Conservation (phyloP, 2,113 vertebrate species). For the Ceuthmochares aereus region DNA sequence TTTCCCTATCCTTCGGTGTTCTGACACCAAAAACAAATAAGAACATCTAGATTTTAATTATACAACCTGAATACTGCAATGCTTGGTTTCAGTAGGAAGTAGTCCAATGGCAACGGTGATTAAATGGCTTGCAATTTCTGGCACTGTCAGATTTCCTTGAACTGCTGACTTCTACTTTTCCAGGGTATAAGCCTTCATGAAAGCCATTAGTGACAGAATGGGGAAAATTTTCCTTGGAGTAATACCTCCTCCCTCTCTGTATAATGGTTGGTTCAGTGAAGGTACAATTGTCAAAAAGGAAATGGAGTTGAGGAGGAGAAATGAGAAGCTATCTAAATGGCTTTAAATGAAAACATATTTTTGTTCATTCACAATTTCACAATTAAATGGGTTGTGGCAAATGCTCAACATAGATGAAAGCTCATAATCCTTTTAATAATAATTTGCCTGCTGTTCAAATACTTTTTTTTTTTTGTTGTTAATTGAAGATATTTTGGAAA, state of each 20-base stretch:
- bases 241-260: neutral
- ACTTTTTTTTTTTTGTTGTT: neutral
- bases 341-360: conserved; percentile 22
- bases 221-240: neutral
- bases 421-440: conserved; percentile 26
- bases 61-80: neutral
- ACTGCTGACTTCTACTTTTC: neutral
- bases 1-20: neutral
- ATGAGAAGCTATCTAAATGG: neutral
- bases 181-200: neutral
- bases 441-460: conserved; percentile 5
- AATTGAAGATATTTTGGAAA: conserved; percentile 7
- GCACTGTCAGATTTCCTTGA: neutral
- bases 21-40: neutral
- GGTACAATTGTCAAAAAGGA: neutral
- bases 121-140: neutral
- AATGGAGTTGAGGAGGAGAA: neutral
- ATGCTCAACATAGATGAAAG: conserved; percentile 3
- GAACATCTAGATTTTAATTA: neutral
- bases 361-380: conserved; percentile 6
- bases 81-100: neutral
- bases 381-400: conserved; percentile 24
- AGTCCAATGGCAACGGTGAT: neutral
- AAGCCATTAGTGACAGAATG: neutral
- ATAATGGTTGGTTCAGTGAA: neutral